Evolutionary conservation across 2,888 invertebrate species (phyloP).

Genomic region (Ectropis crepuscularia): DNA sequence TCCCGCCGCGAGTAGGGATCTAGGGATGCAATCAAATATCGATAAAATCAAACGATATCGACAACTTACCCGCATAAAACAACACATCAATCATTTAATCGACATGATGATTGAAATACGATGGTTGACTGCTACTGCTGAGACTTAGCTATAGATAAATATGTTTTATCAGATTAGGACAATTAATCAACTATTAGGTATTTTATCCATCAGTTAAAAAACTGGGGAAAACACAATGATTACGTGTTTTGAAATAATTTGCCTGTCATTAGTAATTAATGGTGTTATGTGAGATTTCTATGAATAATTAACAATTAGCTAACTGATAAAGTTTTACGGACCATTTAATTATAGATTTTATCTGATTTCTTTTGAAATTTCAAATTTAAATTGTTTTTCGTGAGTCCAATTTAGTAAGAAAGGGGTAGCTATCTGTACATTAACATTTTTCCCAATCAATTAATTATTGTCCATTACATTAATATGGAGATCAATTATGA

Average conservation of each 20-base stretch:
- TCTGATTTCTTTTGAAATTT: background rate
- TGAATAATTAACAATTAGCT: background rate
- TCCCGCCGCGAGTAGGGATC: conserved; percentile 17
- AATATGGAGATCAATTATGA: background rate
- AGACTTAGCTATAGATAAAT: background rate
- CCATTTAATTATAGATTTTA: background rate
- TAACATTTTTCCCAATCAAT: conserved; percentile 1
- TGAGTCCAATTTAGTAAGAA: background rate
- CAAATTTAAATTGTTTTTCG: background rate
- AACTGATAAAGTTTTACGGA: background rate
- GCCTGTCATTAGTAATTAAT: background rate
- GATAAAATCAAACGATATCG: conserved; percentile 2
- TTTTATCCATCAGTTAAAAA: background rate
- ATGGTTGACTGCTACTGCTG: background rate
- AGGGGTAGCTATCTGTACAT: background rate
- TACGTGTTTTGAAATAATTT: background rate
- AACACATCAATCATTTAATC: background rate
- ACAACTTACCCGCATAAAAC: conserved; percentile 3
- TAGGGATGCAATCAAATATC: conserved; percentile 5
- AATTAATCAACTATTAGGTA: background rate
- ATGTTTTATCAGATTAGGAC: background rate
- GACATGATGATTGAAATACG: background rate
- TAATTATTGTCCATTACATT: background rate
- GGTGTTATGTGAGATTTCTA: background rate
- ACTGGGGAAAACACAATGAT: background rate